Base-by-base conservation (phyloP, 2,888 invertebrate species). In the Pterostichus madidus region DNA sequence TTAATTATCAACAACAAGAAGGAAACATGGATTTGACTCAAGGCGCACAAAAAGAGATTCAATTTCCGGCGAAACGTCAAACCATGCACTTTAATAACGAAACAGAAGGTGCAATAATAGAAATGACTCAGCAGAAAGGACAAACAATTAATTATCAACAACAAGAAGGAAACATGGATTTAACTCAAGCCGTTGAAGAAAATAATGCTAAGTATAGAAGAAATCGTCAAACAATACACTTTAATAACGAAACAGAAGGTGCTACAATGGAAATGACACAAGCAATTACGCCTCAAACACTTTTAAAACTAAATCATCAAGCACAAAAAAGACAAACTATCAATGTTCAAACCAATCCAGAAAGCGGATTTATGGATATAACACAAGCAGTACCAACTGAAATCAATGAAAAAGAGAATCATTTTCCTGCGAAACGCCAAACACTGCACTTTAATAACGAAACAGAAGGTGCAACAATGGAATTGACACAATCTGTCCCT, bases 391-490 rank as follows among this genome's bases (percentile, higher is more conserved):
- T 39, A 3, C 1, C 39, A 39, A 39, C 6, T 8, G 39, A 1
- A 39, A 39, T 7, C 39, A 8, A 2, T 7, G 39, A 39, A 6
- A 39, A 39, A 39, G 39, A 39, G 8, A 39, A 39, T 39, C 39
- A 39, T 0, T 39, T 24, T 3, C 24, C 24, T 3, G 5, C 5
- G 0, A 39, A 39, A 3, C 39, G 39, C 5, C 39, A 39, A 39
- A 80, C 73, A 5, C 73, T 80, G 8, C 49, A 52, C 15, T 56
- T 56, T 10, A 80, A 73, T n/a, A 17, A 78, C 4, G 68, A 46
- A 32, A 31, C 68, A 7, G 15, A 13, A n/a, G 24, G 5, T 31
- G 59, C 11, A 39, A 68, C 10, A 44, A 49, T 39, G 31, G 59
- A 44, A 61, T 59, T 39, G 8, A 39, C 39, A 5, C 39, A 78